A percentile compares a stretch with the other conserved stretches of the same genome.
phyloP scores from a whole-genome alignment of 2,888 invertebrate genomes.

The Agrotis ipsilon region DNA sequence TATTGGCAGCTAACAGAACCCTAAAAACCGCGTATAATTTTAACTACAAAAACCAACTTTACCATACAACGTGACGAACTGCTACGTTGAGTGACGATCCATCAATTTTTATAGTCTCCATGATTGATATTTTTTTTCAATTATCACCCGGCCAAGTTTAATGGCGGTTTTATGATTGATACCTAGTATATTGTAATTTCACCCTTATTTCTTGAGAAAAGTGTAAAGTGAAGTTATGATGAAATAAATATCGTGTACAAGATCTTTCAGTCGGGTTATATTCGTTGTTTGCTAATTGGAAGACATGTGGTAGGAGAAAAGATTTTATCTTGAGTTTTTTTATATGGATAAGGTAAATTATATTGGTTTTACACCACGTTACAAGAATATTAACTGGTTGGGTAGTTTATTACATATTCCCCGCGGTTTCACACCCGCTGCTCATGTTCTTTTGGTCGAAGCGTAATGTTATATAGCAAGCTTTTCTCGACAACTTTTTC shows the following conservation, averaged over 20 bases:
- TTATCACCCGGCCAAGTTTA: conserved; percentile 43
- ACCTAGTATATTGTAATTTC: conserved; percentile 41
- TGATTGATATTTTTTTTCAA: conserved; percentile 50
- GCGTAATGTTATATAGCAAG: too few species aligned
- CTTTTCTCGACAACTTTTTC: too few species aligned
- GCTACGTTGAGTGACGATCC: conserved; percentile 39
- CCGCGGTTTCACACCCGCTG: too few species aligned
- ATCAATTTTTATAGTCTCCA: conserved; percentile 49
- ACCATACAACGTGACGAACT: conserved; percentile 48
- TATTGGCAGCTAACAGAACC: neutral
- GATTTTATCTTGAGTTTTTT: conserved; percentile 29
- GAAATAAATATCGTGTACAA: conserved; percentile 50
- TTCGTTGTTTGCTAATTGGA: conserved; percentile 38
- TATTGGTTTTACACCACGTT: conserved; percentile 21
- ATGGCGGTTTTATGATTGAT: conserved; percentile 52
- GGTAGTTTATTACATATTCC: too few species aligned
- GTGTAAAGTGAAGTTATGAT: conserved; percentile 39
- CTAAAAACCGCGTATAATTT: conserved; percentile 1
- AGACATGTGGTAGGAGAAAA: neutral
- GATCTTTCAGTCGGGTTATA: conserved; percentile 1
- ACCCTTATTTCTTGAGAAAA: conserved; percentile 25
- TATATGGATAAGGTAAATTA: conserved; percentile 21
- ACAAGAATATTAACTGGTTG: neutral
- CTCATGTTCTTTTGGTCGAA: too few species aligned
- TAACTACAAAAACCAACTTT: conserved; percentile 21